Evolutionary conservation across 2,113 vertebrate genomes (phyloP), one percentile per base, ranked within the genome.

Genomic region (Bagarius yarrelli): DNA sequence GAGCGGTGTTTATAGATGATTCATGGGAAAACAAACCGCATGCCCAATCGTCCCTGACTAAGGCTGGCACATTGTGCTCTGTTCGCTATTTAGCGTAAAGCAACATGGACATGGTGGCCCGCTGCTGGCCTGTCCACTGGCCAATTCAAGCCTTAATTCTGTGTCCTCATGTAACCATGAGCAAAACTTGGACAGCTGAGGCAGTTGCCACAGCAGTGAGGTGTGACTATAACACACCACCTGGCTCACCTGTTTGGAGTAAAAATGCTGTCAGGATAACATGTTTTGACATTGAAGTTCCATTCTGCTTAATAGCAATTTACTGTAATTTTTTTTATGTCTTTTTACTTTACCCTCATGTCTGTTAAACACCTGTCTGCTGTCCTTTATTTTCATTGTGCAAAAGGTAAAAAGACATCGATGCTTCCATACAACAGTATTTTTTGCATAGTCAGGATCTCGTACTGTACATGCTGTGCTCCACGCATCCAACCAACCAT

Each of bases 1-100:
- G 87, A 89, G 84, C 21, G 0, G 79, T 84, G 82, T 91, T 90
- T 90, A 89, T 85, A 86, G 85, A 88, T 91, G 89, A 90, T 85
- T 89, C 87, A 90, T 90, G 87, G 80, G 85, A 88, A 91, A 90
- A 91, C 83, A 91, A 91, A 88, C 87, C 83, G 83, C 25, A 67
- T 79, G 81, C 73, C 79, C 83, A 91, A 73, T 85, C 81, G 82
- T 80, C 86, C 85, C 86, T 89, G 81, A 86, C 87, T 53, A 78
- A 83, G 81, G 71, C 86, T 90, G 88, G 88, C 83, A 86, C 72
- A 64, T 52, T 81, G 61, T 69, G 78, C 18, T 80, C 75, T 56
- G 60, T 82, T 85, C 82, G 80, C 80, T 83, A 86, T 88, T 85
- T 91, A 83, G 81, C 83, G 76, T 87, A 83, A 85, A 88, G 85